A percentile compares a stretch with the other conserved stretches of the same genome.
Conservation (phyloP, 2,888 invertebrate genomes). For the Entomobrya multifasciata region DNA sequence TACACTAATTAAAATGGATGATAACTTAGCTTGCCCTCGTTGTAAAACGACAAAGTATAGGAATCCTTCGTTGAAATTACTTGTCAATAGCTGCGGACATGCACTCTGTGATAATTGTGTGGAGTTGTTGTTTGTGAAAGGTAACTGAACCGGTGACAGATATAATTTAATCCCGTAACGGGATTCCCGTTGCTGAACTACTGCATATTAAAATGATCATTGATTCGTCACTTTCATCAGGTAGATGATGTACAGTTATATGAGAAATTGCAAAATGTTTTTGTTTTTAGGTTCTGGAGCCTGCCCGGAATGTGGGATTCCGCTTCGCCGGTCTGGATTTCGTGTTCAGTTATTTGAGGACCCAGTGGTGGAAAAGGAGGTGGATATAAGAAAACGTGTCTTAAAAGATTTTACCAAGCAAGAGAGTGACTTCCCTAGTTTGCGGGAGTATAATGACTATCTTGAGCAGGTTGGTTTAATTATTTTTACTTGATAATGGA, state of each 20-base stretch:
- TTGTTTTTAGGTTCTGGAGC: constrained; percentile 91
- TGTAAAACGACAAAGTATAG: constrained; percentile 98
- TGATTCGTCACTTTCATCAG: too few species aligned
- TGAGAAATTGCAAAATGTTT: too few species aligned
- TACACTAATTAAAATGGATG: constrained; percentile 35
- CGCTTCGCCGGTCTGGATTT: constrained; percentile 93
- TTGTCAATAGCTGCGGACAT: constrained; percentile 99
- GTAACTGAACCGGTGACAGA: too few species aligned
- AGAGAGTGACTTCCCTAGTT: constrained; percentile 93
- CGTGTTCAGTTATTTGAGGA: constrained; percentile 98
- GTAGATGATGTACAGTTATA: too few species aligned
- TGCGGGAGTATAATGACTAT: constrained; percentile 96
- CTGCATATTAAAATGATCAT: too few species aligned
- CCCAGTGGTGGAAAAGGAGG: constrained; percentile 97
- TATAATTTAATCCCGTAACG: too few species aligned
- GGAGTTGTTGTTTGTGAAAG: constrained; percentile 96
- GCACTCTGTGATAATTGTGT: constrained; percentile 98
- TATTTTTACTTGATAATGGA: too few species aligned
- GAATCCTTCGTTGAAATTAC: constrained; percentile 96
- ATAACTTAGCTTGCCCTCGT: constrained; percentile 90
- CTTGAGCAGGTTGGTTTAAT: constrained; percentile 89
- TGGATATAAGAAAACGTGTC: constrained; percentile 93
- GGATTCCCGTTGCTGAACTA: too few species aligned
- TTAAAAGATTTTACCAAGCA: constrained; percentile 96
- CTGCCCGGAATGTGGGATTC: constrained; percentile 96